Conservation (phyloP, 2,797 vertebrate species). For the Orientallactaga sibirica region DNA sequence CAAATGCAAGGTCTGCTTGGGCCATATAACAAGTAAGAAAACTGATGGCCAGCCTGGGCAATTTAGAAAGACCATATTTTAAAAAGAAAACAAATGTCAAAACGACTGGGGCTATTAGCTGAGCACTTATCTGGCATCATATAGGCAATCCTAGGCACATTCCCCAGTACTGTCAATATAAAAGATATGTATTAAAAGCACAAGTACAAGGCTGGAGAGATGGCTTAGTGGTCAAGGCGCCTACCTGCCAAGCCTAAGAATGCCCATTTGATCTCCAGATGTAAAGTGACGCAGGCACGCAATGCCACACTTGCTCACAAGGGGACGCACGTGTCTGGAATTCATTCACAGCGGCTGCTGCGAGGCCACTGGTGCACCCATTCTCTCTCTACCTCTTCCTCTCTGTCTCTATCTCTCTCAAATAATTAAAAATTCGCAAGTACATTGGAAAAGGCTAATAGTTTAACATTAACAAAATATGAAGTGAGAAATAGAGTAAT, state of each 20-base stretch:
- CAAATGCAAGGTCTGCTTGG: neutral
- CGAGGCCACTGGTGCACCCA: too few relatives aligned
- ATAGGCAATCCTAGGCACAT: neutral
- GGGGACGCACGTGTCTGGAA: too few relatives aligned
- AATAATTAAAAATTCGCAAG: neutral
- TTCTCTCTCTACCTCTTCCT: too few relatives aligned
- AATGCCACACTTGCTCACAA: too few relatives aligned
- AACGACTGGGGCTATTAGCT: neutral
- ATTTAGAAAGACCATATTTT: neutral
- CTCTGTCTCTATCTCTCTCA: too few relatives aligned
- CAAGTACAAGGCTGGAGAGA: neutral
- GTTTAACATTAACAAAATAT: neutral
- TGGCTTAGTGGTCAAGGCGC: too few relatives aligned
- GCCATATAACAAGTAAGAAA: neutral
- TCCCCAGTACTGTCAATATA: neutral
- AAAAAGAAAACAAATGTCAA: neutral
- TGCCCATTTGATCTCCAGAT: too few relatives aligned
- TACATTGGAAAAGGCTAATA: neutral
- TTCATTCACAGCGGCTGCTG: too few relatives aligned
- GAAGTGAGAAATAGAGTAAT: neutral
- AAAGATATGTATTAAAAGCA: slow-evolving; percentile 1
- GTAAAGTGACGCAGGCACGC: too few relatives aligned
- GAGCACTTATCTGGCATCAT: neutral
- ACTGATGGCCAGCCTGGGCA: neutral
- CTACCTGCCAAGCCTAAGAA: too few relatives aligned